Percentiles rank a stretch among this genome's conserved stretches.
phyloP scores from a whole-genome alignment of 2,888 invertebrate species.

The Julus scandinavius region DNA sequence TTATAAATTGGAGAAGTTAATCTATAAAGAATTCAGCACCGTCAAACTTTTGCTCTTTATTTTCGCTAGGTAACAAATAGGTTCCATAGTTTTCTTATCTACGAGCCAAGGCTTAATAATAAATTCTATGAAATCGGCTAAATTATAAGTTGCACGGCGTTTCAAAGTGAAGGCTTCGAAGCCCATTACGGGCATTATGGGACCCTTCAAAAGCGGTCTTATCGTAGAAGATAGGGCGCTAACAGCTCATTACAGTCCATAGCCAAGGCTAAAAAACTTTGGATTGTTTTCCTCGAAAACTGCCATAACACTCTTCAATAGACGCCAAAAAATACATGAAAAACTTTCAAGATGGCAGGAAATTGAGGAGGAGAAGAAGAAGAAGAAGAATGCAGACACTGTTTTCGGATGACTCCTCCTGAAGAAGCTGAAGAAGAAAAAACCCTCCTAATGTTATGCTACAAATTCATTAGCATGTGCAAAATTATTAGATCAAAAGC shows the following conservation, averaged over 20 bases:
- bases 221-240: not conserved
- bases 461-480: not conserved
- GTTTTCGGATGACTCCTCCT: not conserved
- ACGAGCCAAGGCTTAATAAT: not conserved
- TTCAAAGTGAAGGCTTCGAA: not conserved
- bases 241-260: not conserved
- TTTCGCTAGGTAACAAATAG: not conserved
- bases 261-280: not conserved
- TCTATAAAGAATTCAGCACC: not conserved
- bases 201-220: not conserved
- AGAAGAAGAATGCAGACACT: not conserved
- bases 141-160: conserved; percentile 12
- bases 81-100: not conserved
- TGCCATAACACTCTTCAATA: not conserved
- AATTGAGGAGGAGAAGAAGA: not conserved
- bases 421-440: not conserved
- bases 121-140: not conserved
- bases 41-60: not conserved
- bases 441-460: not conserved
- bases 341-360: not conserved
- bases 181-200: conserved; percentile 33
- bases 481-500: conserved; percentile 27
- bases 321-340: not conserved
- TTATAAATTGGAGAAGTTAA: not conserved
- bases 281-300: conserved; percentile 11